A percentile compares a stretch with the other conserved stretches of the same genome.
phyloP scores from a whole-genome alignment of 1,140 invertebrate genomes.

The Calephelis virginiensis region DNA sequence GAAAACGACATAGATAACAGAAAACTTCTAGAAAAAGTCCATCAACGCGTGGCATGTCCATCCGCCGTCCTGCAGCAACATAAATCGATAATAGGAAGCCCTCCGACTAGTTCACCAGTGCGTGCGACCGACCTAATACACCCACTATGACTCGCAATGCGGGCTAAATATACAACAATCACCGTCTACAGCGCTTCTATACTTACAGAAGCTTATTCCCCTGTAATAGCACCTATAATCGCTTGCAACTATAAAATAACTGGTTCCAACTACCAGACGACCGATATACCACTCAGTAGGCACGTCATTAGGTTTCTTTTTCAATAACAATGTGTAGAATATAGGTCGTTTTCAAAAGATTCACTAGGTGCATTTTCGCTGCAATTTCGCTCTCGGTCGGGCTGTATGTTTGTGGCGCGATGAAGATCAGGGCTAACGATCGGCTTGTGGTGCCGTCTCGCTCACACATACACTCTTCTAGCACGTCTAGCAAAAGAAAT shows the following conservation, averaged over 20 bases:
- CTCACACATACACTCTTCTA: slow-evolving; percentile 44
- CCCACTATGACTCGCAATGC: slow-evolving; percentile 69
- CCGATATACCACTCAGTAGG: slow-evolving; percentile 40
- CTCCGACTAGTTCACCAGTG: slow-evolving; percentile 76
- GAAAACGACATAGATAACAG: slow-evolving; percentile 25
- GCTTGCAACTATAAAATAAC: slow-evolving; percentile 65
- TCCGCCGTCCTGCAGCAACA: slow-evolving; percentile 51
- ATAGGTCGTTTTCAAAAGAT: slow-evolving; percentile 60
- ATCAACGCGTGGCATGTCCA: slow-evolving; percentile 46
- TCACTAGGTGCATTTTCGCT: slow-evolving; percentile 75
- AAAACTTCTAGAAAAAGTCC: slow-evolving; percentile 56
- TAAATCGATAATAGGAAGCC: slow-evolving; percentile 77
- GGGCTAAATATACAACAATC: slow-evolving; percentile 72
- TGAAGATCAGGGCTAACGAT: slow-evolving; percentile 78
- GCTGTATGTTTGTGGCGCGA: slow-evolving; percentile 76
- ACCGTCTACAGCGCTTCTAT: slow-evolving; percentile 45
- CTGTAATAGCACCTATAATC: slow-evolving; percentile 62
- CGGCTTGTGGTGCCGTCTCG: slow-evolving; percentile 55
- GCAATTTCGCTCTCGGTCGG: slow-evolving; percentile 77
- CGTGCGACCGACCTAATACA: slow-evolving; percentile 76
- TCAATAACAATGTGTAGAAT: slow-evolving; percentile 32
- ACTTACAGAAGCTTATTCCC: slow-evolving; percentile 58
- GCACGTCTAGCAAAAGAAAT: slow-evolving; percentile 69
- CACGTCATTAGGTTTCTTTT: slow-evolving; percentile 40
- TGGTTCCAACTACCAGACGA: slow-evolving; percentile 42